These are phyloP conservation scores for Hydrochoerus hydrochaeris DNA, from an alignment of 2,113 vertebrate species.

Conservation along the genomic window DNA sequence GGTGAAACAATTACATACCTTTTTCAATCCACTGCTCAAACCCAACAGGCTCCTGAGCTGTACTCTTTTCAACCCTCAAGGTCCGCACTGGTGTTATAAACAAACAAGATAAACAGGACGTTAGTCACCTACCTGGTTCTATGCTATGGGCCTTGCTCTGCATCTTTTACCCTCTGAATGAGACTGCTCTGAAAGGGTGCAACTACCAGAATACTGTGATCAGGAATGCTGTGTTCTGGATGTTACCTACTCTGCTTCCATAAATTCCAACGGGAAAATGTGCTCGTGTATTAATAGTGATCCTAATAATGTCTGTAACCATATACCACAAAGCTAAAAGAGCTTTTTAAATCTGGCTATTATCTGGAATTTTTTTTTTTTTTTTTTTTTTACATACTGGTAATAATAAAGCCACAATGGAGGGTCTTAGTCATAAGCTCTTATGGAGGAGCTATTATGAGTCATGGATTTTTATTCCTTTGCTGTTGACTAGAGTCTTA, in stretches of 20 bases:
- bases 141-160: not conserved
- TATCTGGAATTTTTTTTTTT: not conserved
- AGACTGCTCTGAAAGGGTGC: not conserved
- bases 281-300: not conserved
- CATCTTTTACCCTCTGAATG: not conserved
- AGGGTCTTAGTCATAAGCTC: not conserved
- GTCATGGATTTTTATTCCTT: not conserved
- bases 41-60: conserved; percentile 87
- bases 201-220: not conserved
- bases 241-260: not conserved
- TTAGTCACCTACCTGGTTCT: conserved; percentile 11
- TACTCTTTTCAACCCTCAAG: conserved; percentile 93
- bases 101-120: not conserved
- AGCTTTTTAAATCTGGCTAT: conserved; percentile 13
- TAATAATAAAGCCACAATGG: not conserved
- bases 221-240: not conserved
- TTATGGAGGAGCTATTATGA: conserved; percentile 50
- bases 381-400: not conserved
- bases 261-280: not conserved
- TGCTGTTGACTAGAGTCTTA: conserved; percentile 14
- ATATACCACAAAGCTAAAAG: not conserved
- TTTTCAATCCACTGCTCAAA: conserved; percentile 92
- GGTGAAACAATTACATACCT: conserved; percentile 86
- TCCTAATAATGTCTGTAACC: not conserved
- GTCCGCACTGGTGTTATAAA: conserved; percentile 88